Conservation (phyloP, 2,888 invertebrate species). For the Sphinx pinastri region DNA sequence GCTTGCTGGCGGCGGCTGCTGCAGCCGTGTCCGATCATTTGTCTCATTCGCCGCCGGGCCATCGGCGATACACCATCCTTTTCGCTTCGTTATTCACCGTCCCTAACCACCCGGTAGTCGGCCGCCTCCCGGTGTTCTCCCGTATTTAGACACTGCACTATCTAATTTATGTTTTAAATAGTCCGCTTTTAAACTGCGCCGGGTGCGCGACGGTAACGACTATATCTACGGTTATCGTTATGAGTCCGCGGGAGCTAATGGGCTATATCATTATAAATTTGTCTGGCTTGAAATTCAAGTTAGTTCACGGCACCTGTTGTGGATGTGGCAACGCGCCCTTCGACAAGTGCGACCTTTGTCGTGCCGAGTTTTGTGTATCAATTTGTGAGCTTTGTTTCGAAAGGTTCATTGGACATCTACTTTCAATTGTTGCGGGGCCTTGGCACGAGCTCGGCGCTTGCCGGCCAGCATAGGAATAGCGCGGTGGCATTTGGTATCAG, state of each 20-base stretch:
- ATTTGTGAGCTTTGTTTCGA: slow-evolving; percentile 51
- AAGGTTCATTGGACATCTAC: slow-evolving; percentile 66
- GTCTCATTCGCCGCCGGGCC: slow-evolving; percentile 64
- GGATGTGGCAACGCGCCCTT: slow-evolving; percentile 62
- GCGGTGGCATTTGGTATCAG: slow-evolving; percentile 71
- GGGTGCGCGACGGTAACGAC: slow-evolving; percentile 63
- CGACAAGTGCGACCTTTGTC: slow-evolving; percentile 51
- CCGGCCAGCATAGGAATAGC: slow-evolving; percentile 67
- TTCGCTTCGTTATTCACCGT: slow-evolving; percentile 78
- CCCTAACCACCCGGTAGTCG: slow-evolving; percentile 79
- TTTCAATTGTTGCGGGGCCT: slow-evolving; percentile 75
- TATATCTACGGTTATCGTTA: slow-evolving; percentile 74
- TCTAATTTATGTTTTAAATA: slow-evolving; percentile 82
- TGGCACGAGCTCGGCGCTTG: slow-evolving; percentile 61
- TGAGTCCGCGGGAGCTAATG: slow-evolving; percentile 65
- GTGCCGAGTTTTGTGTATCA: slow-evolving; percentile 48
- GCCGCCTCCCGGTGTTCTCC: slow-evolving; percentile 74
- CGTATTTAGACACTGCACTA: slow-evolving; percentile 81
- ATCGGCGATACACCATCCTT: slow-evolving; percentile 67
- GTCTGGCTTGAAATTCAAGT: slow-evolving; percentile 57
- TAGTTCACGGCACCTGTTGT: slow-evolving; percentile 57
- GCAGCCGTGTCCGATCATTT: slow-evolving; percentile 64
- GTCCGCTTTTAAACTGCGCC: slow-evolving; percentile 68
- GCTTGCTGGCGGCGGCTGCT: slow-evolving; percentile 59
- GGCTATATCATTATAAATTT: slow-evolving; percentile 75